Conservation (phyloP, 2,888 invertebrate species). For the Mechanitis messenoides region DNA sequence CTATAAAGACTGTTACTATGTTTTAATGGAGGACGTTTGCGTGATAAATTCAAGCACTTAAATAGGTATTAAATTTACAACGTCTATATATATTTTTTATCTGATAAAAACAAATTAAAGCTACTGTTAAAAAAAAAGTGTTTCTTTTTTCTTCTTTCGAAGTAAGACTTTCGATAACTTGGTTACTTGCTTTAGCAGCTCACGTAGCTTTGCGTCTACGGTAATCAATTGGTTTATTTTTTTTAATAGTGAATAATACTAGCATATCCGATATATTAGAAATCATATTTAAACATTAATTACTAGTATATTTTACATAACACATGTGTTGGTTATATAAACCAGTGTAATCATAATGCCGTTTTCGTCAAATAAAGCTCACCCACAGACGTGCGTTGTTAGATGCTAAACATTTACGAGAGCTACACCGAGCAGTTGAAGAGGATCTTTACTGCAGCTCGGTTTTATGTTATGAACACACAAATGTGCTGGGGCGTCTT, state of each 20-base stretch:
- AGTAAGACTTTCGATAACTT: no score
- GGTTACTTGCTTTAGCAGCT: not conserved
- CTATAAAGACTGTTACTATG: slow-evolving; percentile 1
- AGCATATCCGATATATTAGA: not conserved
- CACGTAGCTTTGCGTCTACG: not conserved
- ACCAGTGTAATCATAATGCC: slow-evolving; percentile 17
- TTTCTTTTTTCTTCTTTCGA: no score
- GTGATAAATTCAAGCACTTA: not conserved
- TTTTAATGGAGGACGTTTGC: slow-evolving; percentile 3
- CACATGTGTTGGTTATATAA: not conserved
- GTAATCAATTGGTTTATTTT: no score
- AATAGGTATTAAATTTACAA: not conserved
- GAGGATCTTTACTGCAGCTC: slow-evolving; percentile 60
- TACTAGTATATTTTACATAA: not conserved
- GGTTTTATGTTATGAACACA: slow-evolving; percentile 71
- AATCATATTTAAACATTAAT: not conserved
- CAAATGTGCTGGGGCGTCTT: slow-evolving; percentile 62
- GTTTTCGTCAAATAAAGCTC: slow-evolving; percentile 26
- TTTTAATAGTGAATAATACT: no score
- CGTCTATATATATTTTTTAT: not conserved
- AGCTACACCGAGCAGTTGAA: slow-evolving; percentile 46
- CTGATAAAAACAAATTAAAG: no score
- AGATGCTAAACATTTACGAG: slow-evolving; percentile 59
- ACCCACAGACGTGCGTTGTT: slow-evolving; percentile 41
- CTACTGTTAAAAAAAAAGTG: no score